These are phyloP conservation scores for Hippocampus abdominalis DNA, from an alignment of 2,113 vertebrate species.

Conservation along the genomic window DNA sequence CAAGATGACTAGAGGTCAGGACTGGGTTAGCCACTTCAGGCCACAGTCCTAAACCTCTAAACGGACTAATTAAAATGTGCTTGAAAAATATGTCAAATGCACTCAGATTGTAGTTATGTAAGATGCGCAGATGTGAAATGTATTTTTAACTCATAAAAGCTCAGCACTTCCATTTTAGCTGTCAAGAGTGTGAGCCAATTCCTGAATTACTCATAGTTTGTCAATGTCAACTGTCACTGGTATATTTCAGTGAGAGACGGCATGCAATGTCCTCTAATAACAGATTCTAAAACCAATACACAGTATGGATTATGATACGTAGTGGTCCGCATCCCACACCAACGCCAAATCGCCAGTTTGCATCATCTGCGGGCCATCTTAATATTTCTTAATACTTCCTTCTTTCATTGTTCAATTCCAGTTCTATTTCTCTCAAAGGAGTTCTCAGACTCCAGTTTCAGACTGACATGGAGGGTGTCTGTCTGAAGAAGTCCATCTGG, in stretches of 20 bases:
- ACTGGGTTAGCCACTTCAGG: constrained; percentile 31
- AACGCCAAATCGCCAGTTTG: constrained; percentile 38
- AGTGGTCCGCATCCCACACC: constrained; percentile 19
- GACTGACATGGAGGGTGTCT: constrained; percentile 29
- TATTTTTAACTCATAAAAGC: constrained; percentile 32
- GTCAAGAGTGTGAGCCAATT: constrained; percentile 21
- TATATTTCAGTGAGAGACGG: constrained; percentile 15
- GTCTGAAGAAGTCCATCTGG: constrained; percentile 58
- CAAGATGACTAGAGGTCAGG: constrained; percentile 41
- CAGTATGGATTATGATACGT: constrained; percentile 32
- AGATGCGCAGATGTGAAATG: constrained; percentile 8
- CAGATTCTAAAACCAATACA: constrained; percentile 13
- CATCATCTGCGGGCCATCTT: constrained; percentile 46
- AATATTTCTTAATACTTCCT: constrained; percentile 25
- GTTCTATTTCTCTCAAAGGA: constrained; percentile 44
- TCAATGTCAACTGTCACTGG: constrained; percentile 1
- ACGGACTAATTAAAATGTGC: constrained; percentile 15
- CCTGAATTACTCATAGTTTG: constrained; percentile 24
- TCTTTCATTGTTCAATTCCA: constrained; percentile 43
- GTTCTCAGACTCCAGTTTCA: constrained; percentile 30
- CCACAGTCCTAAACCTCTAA: constrained; percentile 34
- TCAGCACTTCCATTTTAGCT: constrained; percentile 11
- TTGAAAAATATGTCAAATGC: constrained; percentile 3
- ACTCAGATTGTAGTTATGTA: neutral
- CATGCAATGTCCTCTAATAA: constrained; percentile 11